Conservation (phyloP, 2,888 invertebrate species). For the Drosophila atroscutellata region DNA sequence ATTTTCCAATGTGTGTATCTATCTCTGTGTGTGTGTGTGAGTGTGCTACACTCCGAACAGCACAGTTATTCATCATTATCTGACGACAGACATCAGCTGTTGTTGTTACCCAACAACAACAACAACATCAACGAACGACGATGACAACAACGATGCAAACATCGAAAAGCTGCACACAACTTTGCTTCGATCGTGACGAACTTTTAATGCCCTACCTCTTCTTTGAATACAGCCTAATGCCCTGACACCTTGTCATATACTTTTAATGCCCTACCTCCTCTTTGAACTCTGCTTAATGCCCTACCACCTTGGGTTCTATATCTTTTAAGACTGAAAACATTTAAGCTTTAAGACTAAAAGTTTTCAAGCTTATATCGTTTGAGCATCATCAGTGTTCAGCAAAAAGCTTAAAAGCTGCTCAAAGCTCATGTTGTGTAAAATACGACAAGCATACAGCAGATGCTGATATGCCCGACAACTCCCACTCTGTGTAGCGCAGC, state of each 20-base stretch:
- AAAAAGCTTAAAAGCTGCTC: neutral
- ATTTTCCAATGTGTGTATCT: constrained; percentile 29
- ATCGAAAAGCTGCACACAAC: constrained; percentile 56
- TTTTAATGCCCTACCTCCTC: too few species aligned
- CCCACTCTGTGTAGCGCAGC: constrained; percentile 51
- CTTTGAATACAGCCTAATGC: neutral
- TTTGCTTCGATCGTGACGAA: constrained; percentile 18
- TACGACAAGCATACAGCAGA: neutral
- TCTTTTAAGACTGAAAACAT: neutral
- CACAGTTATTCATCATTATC: constrained; percentile 72
- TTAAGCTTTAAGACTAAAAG: neutral
- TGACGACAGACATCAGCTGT: constrained; percentile 69
- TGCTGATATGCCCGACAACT: constrained; percentile 27
- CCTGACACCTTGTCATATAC: neutral
- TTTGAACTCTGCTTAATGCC: too few species aligned
- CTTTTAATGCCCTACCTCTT: too few species aligned
- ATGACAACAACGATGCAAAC: constrained; percentile 47
- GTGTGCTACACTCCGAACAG: constrained; percentile 46
- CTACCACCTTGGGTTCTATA: too few species aligned
- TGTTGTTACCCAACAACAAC: constrained; percentile 60
- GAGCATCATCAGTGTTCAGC: neutral
- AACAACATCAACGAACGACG: constrained; percentile 16
- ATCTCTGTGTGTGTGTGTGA: constrained; percentile 8
- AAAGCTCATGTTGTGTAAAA: neutral
- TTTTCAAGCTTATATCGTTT: neutral